These are phyloP conservation scores for Poeciliopsis gracilis DNA, from an alignment of 2,797 vertebrate species.

Conservation along the genomic window DNA sequence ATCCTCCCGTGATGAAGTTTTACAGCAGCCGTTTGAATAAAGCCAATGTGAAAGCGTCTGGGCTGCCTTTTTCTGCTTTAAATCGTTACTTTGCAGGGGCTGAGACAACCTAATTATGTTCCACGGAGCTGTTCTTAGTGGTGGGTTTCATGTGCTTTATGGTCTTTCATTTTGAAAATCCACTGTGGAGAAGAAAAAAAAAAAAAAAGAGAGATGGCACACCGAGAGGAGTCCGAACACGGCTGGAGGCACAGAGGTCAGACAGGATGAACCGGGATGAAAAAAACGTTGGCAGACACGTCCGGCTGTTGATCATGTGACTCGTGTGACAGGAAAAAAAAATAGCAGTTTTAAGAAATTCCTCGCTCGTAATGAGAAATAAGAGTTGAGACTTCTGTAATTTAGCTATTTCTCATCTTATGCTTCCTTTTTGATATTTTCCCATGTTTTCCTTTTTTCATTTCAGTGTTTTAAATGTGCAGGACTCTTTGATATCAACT, in stretches of 20 bases:
- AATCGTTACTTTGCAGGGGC: conserved; percentile 30
- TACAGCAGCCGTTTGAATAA: conserved; percentile 76
- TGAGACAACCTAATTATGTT: conserved; percentile 36
- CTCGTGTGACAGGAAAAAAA: no score
- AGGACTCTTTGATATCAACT: neutral
- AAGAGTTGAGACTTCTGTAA: neutral
- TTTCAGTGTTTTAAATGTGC: neutral
- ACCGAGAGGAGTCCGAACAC: conserved; percentile 3
- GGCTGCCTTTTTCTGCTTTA: conserved; percentile 29
- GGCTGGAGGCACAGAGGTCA: neutral
- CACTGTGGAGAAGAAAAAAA: neutral
- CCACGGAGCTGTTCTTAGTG: conserved; percentile 45
- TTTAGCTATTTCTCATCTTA: neutral
- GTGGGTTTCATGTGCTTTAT: conserved; percentile 41
- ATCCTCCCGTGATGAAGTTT: conserved; percentile 73
- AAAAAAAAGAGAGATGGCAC: conserved; percentile 4
- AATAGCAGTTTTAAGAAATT: neutral
- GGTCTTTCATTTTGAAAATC: conserved; percentile 21
- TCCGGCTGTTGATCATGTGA: no score
- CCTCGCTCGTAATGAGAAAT: neutral
- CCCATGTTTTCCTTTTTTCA: neutral
- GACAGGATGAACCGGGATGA: neutral
- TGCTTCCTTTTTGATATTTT: neutral
- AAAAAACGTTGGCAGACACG: neutral
- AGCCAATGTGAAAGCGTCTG: conserved; percentile 67